Conservation (phyloP, 2,797 vertebrate species). For the Coregonus ussuriensis region DNA sequence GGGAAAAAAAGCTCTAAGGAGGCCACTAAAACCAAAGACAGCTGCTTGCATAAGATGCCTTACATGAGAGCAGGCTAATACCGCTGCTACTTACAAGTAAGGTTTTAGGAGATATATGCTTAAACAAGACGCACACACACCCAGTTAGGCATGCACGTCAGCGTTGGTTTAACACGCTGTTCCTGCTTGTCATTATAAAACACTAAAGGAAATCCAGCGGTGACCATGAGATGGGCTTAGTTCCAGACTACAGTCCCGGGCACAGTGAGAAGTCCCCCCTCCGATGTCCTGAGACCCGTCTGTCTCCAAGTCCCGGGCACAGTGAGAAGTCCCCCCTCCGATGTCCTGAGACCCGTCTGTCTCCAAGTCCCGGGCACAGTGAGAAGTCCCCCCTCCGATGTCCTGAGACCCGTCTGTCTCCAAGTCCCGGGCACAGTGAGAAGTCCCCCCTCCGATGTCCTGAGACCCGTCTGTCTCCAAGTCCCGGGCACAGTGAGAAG, state of each 20-base stretch:
- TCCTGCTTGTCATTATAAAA: slow-evolving; percentile 39
- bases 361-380: no score
- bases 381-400: no score
- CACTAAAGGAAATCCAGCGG: slow-evolving; percentile 23
- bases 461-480: no score
- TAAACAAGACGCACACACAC: slow-evolving; percentile 12
- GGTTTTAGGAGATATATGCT: slow-evolving; percentile 46
- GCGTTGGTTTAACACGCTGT: slow-evolving; percentile 22
- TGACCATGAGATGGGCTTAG: not conserved
- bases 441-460: not conserved
- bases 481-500: no score
- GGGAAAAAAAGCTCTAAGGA: slow-evolving; percentile 37
- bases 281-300: no score
- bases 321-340: no score
- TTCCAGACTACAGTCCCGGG: not conserved
- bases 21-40: slow-evolving; percentile 46
- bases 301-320: no score
- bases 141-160: not conserved
- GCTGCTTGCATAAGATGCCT: slow-evolving; percentile 60
- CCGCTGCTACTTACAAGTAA: slow-evolving; percentile 49
- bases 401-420: no score
- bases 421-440: not conserved
- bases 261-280: not conserved
- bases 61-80: slow-evolving; percentile 68
- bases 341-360: no score